phyloP scores from a whole-genome alignment of 30 jellyfish, hydroid and myxozoan species.

The Aurelia aurita complex sp. Pacific region DNA sequence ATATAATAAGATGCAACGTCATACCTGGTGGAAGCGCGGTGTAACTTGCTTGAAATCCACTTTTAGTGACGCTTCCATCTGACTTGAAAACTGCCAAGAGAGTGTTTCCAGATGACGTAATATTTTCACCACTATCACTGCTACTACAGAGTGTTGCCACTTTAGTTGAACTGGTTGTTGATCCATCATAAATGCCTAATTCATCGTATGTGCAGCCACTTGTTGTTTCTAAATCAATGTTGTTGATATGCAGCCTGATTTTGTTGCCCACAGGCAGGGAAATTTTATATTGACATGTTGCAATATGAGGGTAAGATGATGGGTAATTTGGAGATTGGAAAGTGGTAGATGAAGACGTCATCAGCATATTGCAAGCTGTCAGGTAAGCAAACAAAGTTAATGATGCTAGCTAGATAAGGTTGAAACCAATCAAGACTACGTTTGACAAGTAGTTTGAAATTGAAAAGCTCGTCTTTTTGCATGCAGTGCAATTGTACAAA shows the following conservation, averaged over 20 bases:
- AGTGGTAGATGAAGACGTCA: not conserved
- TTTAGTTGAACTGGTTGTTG: not conserved
- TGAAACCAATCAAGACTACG: too few relatives aligned
- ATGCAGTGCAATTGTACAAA: too few relatives aligned
- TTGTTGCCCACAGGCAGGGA: not conserved
- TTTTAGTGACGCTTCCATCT: not conserved
- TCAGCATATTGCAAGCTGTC: not conserved
- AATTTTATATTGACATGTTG: not conserved
- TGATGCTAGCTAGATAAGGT: too few relatives aligned
- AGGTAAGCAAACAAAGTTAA: not conserved
- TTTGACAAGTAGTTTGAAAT: too few relatives aligned
- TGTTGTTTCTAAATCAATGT: not conserved
- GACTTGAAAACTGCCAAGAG: not conserved
- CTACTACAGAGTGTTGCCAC: not conserved
- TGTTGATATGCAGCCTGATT: not conserved
- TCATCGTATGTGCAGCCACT: not conserved
- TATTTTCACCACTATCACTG: not conserved
- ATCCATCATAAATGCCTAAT: not conserved
- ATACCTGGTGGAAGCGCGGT: too few relatives aligned
- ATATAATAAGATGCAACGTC: too few relatives aligned
- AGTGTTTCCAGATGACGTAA: not conserved
- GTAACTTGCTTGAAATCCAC: too few relatives aligned
- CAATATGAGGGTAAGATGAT: not conserved
- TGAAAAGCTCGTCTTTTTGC: too few relatives aligned
- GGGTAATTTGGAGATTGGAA: not conserved